Conservation (phyloP, 2,113 vertebrate genomes). For the Procavia capensis region DNA sequence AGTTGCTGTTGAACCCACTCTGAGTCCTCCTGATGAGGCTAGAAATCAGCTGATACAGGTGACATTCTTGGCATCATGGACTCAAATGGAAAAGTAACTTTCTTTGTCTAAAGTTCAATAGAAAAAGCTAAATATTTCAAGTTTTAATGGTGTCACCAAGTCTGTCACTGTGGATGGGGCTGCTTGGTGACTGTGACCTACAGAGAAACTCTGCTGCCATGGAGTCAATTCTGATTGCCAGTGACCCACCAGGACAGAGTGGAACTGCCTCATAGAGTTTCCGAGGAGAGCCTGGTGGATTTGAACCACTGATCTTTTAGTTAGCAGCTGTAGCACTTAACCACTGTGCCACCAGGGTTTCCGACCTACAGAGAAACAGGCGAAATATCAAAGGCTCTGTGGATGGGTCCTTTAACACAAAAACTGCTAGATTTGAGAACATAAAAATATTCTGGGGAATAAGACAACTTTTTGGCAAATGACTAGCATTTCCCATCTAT, state of each 20-base stretch:
- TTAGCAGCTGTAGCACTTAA: too few relatives aligned
- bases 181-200: constrained; percentile 43
- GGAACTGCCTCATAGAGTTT: too few relatives aligned
- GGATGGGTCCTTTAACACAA: constrained; percentile 33
- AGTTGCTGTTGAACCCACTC: constrained; percentile 44
- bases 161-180: neutral
- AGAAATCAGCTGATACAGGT: constrained; percentile 69
- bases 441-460: neutral
- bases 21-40: constrained; percentile 62
- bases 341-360: too few relatives aligned
- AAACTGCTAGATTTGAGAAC: constrained; percentile 42
- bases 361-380: neutral
- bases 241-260: too few relatives aligned
- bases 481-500: neutral
- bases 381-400: constrained; percentile 64
- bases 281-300: too few relatives aligned
- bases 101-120: constrained; percentile 69
- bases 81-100: constrained; percentile 59
- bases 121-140: neutral
- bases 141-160: constrained; percentile 37
- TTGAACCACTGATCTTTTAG: too few relatives aligned
- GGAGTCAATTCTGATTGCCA: too few relatives aligned
- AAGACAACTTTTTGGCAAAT: neutral
- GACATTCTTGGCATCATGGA: constrained; percentile 64
- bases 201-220: too few relatives aligned